phyloP scores from a whole-genome alignment of 2,113 vertebrate species.

The Felis chaus region DNA sequence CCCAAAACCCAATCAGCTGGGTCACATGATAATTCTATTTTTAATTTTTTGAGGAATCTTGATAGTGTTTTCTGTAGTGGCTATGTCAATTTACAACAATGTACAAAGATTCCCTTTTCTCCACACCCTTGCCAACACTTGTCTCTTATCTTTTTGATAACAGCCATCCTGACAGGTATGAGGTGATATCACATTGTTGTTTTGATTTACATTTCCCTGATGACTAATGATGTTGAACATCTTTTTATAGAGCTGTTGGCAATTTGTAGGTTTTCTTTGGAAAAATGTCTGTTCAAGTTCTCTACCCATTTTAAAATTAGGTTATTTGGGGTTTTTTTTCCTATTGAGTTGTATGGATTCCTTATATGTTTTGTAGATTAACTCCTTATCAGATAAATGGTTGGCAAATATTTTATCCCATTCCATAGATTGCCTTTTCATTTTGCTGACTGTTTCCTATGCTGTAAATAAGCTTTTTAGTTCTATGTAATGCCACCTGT shows the following conservation, averaged over 20 bases:
- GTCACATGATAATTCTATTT: background rate
- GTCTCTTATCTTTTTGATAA: background rate
- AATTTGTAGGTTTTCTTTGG: background rate
- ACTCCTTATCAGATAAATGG: background rate
- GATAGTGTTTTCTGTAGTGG: background rate
- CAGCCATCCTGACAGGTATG: background rate
- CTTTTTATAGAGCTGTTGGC: background rate
- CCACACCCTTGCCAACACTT: background rate
- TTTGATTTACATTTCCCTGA: background rate
- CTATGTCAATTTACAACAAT: background rate
- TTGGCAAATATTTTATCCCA: background rate
- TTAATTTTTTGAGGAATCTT: background rate
- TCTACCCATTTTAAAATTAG: background rate
- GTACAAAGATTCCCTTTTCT: background rate
- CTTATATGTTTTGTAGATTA: background rate
- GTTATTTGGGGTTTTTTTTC: background rate
- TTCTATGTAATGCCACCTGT: background rate
- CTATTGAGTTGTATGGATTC: background rate
- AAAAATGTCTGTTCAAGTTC: background rate
- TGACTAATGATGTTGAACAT: background rate
- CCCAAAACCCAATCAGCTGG: background rate
- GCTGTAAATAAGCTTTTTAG: background rate
- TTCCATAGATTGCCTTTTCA: background rate
- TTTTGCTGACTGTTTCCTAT: background rate
- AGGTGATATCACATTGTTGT: background rate